Conservation (phyloP, 2,113 vertebrate genomes). For the Falco punctatus region DNA sequence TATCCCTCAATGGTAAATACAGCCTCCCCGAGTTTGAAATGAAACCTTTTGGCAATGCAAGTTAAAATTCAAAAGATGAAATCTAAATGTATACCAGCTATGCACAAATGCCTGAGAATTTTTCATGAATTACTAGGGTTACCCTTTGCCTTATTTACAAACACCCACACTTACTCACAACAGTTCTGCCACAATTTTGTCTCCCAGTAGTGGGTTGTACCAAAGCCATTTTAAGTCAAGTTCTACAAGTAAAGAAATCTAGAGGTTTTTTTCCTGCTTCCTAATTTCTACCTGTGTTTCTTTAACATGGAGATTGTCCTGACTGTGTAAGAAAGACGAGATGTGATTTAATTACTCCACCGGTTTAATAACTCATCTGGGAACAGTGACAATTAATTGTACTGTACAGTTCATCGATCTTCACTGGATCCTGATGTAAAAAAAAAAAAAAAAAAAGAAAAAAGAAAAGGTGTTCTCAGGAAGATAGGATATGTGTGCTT, state of each 20-base stretch:
- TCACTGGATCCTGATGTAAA: background rate
- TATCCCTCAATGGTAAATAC: constrained; percentile 54
- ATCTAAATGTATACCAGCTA: background rate
- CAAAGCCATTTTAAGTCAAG: background rate
- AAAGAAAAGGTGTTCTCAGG: background rate
- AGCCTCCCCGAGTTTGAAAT: constrained; percentile 24
- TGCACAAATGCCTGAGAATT: constrained; percentile 24
- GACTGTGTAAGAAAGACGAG: background rate
- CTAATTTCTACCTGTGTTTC: background rate
- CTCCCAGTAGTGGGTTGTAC: background rate
- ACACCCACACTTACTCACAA: background rate
- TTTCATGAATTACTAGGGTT: constrained; percentile 11
- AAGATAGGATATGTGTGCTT: background rate
- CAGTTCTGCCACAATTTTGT: background rate
- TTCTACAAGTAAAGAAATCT: background rate
- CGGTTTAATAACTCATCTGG: background rate
- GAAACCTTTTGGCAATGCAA: constrained; percentile 31
- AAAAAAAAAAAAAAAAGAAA: background rate
- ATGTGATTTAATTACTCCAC: constrained; percentile 42
- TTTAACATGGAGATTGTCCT: background rate
- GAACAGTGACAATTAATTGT: constrained; percentile 32
- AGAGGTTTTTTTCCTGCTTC: background rate
- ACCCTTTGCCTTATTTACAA: background rate
- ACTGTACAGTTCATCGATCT: constrained; percentile 25
- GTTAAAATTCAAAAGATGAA: constrained; percentile 19